These are phyloP conservation scores for Myotis lucifugus DNA, from an alignment of 2,113 vertebrate species.

Conservation along the genomic window DNA sequence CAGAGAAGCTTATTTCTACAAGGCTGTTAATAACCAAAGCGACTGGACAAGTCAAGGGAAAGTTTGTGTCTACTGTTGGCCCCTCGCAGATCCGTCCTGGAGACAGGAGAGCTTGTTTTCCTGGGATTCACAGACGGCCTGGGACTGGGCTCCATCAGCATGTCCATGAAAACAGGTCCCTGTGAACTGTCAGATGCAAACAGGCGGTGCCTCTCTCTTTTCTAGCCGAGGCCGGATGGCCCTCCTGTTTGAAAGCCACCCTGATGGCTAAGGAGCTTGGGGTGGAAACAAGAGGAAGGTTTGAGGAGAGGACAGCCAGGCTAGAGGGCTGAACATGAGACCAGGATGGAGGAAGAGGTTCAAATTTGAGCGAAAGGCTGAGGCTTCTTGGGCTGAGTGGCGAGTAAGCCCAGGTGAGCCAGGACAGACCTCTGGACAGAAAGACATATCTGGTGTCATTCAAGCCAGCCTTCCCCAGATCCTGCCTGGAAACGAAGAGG, in stretches of 20 bases:
- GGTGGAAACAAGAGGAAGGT: background rate
- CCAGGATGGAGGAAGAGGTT: background rate
- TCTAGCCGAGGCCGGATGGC: background rate
- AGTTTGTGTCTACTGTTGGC: background rate
- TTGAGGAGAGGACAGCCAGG: background rate
- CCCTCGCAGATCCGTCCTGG: background rate
- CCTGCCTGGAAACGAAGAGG: background rate
- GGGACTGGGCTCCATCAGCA: background rate
- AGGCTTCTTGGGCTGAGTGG: background rate
- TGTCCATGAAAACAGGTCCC: background rate
- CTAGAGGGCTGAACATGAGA: fast-evolving
- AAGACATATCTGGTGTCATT: background rate
- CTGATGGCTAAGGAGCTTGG: background rate
- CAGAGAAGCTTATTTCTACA: conserved; percentile 67
- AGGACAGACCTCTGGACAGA: background rate
- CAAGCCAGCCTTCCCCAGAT: background rate
- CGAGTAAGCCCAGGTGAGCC: background rate
- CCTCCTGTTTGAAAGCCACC: background rate
- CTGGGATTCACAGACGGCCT: fast-evolving
- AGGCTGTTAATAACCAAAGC: conserved; percentile 67
- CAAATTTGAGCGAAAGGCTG: background rate
- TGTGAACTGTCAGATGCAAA: background rate
- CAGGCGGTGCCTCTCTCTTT: background rate
- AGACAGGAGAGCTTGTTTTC: background rate
- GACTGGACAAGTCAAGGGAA: background rate